phyloP scores from a whole-genome alignment of 2,113 vertebrate genomes.

The Desmodus rotundus region DNA sequence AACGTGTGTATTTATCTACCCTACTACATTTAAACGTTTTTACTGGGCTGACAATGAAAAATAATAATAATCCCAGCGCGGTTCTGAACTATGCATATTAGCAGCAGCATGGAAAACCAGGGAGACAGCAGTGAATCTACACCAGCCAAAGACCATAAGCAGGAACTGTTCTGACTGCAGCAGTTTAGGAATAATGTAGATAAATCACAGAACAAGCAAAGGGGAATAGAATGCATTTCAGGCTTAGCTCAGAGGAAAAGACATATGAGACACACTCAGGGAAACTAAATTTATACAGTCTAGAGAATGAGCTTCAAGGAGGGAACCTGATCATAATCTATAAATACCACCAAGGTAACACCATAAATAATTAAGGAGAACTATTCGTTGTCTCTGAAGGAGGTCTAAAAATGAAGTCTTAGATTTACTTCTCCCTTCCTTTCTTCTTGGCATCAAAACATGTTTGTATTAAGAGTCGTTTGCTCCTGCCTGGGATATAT shows the following conservation, averaged over 20 bases:
- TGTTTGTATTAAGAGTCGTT: background rate
- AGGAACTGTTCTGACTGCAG: constrained; percentile 26
- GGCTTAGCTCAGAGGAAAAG: constrained; percentile 50
- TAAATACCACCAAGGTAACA: constrained; percentile 70
- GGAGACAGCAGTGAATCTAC: constrained; percentile 38
- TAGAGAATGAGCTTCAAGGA: constrained; percentile 53
- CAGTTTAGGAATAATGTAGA: constrained; percentile 46
- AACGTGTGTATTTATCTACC: background rate
- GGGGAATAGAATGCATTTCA: constrained; percentile 44
- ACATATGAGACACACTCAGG: constrained; percentile 47
- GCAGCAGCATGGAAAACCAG: background rate
- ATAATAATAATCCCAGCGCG: constrained; percentile 3
- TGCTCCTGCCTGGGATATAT: background rate
- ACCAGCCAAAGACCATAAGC: constrained; percentile 30
- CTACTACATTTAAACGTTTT: background rate
- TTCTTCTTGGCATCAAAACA: constrained; percentile 52
- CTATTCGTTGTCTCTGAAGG: constrained; percentile 23
- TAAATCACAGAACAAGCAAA: constrained; percentile 62
- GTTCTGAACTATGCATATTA: constrained; percentile 35
- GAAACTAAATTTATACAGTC: constrained; percentile 66
- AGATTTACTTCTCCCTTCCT: constrained; percentile 33
- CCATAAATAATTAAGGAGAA: constrained; percentile 66
- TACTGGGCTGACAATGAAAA: background rate
- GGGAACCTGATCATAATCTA: constrained; percentile 66
- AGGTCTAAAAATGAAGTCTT: constrained; percentile 43